phyloP scores from a whole-genome alignment of 1,140 invertebrate species.

The Tetragnatha versicolor region DNA sequence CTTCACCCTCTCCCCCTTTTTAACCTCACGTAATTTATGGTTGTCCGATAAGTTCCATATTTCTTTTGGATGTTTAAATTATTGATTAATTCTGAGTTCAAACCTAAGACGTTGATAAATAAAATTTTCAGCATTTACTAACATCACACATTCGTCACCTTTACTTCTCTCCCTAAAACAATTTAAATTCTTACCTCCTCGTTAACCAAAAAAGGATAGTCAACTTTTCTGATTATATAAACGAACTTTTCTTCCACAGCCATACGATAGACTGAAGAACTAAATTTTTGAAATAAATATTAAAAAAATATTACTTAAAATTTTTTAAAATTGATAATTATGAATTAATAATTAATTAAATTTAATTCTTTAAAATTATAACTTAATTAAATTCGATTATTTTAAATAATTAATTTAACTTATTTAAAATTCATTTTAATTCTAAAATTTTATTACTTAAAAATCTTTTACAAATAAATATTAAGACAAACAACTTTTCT shows the following conservation, averaged over 20 bases:
- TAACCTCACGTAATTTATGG: too few relatives aligned
- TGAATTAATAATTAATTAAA: too few relatives aligned
- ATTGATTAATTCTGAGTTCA: not conserved
- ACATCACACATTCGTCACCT: not conserved
- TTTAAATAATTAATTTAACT: too few relatives aligned
- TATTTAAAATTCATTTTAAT: too few relatives aligned
- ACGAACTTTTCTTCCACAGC: slow-evolving; percentile 6
- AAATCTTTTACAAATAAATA: too few relatives aligned
- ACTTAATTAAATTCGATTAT: too few relatives aligned
- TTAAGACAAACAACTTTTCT: not conserved
- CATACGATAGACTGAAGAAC: not conserved
- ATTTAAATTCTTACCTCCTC: not conserved
- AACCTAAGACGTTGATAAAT: not conserved
- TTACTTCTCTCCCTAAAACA: not conserved
- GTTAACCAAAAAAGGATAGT: not conserved
- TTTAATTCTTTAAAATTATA: too few relatives aligned
- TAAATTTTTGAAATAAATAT: not conserved
- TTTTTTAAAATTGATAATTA: too few relatives aligned
- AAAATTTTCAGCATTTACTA: not conserved
- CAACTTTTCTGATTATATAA: not conserved
- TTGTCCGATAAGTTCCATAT: too few relatives aligned
- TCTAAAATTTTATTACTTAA: too few relatives aligned
- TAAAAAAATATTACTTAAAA: too few relatives aligned
- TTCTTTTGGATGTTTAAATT: not conserved
- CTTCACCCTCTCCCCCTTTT: too few relatives aligned